phyloP scores from a whole-genome alignment of 2,113 vertebrate genomes.

The Syngnathus floridae region DNA sequence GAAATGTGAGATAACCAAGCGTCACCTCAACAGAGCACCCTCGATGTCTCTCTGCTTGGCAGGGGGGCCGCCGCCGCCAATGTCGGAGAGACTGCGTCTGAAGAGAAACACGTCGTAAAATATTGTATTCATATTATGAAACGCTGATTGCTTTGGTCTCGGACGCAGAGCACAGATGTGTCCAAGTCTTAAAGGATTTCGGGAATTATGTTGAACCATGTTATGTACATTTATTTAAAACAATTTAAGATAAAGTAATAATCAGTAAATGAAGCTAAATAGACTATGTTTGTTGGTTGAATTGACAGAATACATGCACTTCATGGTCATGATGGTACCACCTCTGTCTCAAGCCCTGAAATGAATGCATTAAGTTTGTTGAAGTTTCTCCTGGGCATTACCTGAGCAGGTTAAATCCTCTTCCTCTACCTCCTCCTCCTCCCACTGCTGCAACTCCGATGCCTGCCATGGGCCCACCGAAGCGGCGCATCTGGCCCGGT shows the following conservation, averaged over 20 bases:
- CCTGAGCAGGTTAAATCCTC: constrained; percentile 90
- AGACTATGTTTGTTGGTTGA: too few species aligned
- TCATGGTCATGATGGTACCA: too few species aligned
- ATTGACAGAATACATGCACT: too few species aligned
- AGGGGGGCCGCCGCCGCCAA: constrained; percentile 82
- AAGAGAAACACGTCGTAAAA: not conserved
- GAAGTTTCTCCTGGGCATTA: constrained; percentile 45
- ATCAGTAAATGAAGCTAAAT: too few species aligned
- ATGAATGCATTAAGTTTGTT: too few species aligned
- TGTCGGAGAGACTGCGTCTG: constrained; percentile 98
- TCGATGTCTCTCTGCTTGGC: constrained; percentile 97
- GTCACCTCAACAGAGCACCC: constrained; percentile 89
- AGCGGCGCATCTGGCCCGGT: constrained; percentile 83
- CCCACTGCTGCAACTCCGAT: constrained; percentile 71
- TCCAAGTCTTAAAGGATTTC: too few species aligned
- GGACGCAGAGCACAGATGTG: too few species aligned
- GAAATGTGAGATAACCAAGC: not conserved
- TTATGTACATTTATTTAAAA: too few species aligned
- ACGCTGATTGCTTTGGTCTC: too few species aligned
- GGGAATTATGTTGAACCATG: too few species aligned
- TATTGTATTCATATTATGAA: not conserved
- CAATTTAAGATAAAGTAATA: too few species aligned
- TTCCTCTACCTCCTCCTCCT: constrained; percentile 87
- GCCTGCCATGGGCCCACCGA: constrained; percentile 81
- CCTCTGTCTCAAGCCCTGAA: too few species aligned